These are phyloP conservation scores for Volucella bombylans DNA, from an alignment of 2,888 invertebrate genomes.

Conservation along the genomic window DNA sequence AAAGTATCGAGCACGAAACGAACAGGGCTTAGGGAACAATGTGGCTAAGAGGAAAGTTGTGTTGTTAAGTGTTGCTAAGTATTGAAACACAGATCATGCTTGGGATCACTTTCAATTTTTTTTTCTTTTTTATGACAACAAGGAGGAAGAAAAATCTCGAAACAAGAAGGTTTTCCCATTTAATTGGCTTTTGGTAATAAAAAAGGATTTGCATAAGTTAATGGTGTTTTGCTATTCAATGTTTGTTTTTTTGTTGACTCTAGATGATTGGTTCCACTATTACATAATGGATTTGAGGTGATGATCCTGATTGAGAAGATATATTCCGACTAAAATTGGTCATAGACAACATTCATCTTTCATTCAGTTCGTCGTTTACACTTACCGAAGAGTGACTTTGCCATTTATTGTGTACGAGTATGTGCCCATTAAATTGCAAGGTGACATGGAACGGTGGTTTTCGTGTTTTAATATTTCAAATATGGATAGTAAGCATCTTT, in stretches of 20 bases:
- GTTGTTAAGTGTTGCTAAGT: slow-evolving; percentile 54
- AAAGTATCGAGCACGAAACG: no score
- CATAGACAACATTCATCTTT: slow-evolving; percentile 62
- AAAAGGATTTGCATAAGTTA: slow-evolving; percentile 68
- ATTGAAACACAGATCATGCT: slow-evolving; percentile 53
- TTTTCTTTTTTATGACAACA: background rate
- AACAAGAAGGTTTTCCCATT: slow-evolving; percentile 44
- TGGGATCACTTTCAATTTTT: slow-evolving; percentile 42
- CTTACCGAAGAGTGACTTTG: slow-evolving; percentile 42
- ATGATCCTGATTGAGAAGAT: slow-evolving; percentile 66
- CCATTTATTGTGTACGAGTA: slow-evolving; percentile 24
- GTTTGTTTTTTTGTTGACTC: background rate
- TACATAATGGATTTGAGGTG: slow-evolving; percentile 54
- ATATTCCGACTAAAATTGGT: slow-evolving; percentile 63
- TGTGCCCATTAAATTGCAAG: slow-evolving; percentile 22
- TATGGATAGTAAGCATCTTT: slow-evolving; percentile 61
- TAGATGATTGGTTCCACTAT: slow-evolving; percentile 37
- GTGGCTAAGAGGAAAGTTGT: slow-evolving; percentile 59
- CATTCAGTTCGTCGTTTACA: slow-evolving; percentile 26
- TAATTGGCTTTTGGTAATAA: slow-evolving; percentile 63
- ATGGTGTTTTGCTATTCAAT: slow-evolving; percentile 22
- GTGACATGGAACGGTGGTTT: slow-evolving; percentile 68
- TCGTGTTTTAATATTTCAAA: slow-evolving; percentile 46
- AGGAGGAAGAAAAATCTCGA: slow-evolving; percentile 1
- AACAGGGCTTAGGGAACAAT: slow-evolving; percentile 28